phyloP scores from a whole-genome alignment of 2,888 invertebrate genomes.

The Gortyna flavago region DNA sequence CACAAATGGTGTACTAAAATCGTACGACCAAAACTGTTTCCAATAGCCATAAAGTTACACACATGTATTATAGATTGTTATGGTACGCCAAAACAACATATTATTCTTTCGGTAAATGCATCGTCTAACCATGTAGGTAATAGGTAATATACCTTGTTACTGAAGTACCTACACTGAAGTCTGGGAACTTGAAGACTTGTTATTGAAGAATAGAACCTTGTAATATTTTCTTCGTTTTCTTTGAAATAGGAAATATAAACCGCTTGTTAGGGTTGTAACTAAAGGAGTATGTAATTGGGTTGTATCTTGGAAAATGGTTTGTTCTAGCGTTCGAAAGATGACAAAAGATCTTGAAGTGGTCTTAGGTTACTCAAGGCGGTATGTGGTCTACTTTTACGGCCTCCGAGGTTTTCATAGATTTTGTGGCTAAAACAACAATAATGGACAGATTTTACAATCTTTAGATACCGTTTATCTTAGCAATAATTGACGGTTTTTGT shows the following conservation, averaged over 20 bases:
- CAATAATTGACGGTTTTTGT: not conserved
- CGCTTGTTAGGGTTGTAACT: not conserved
- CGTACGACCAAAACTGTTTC: not conserved
- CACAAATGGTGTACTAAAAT: constrained; percentile 14
- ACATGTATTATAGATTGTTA: not conserved
- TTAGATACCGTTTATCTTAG: too few relatives aligned
- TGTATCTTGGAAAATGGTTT: not conserved
- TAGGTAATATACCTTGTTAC: too few relatives aligned
- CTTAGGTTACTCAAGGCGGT: not conserved
- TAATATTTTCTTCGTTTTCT: not conserved
- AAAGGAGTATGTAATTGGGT: not conserved
- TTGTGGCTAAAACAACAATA: too few relatives aligned
- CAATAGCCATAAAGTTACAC: not conserved
- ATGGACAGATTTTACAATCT: too few relatives aligned
- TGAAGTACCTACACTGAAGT: too few relatives aligned
- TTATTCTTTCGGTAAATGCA: not conserved
- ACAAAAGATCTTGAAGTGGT: not conserved
- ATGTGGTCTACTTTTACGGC: not conserved
- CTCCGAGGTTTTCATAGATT: too few relatives aligned
- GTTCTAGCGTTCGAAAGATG: not conserved
- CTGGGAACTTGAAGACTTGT: not conserved
- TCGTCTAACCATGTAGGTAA: not conserved
- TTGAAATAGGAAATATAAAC: not conserved
- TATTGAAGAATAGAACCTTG: not conserved
- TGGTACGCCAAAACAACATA: not conserved